Conservation (phyloP, 1,140 invertebrate species). For the Physella acuta region DNA sequence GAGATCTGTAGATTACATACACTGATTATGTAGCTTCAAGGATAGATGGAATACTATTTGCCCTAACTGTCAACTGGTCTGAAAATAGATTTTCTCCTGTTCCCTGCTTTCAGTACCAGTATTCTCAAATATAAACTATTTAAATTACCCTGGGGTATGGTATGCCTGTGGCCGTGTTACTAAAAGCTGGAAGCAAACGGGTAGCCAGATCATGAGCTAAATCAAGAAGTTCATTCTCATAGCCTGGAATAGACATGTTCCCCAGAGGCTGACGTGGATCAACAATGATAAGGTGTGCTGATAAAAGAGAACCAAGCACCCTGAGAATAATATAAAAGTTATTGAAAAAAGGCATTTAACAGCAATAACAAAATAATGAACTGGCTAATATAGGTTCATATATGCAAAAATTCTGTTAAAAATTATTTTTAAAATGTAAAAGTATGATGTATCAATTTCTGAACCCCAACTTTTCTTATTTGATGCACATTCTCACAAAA, state of each 20-base stretch:
- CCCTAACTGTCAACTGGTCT: too few relatives aligned
- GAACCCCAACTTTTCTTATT: too few relatives aligned
- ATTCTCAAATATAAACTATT: too few relatives aligned
- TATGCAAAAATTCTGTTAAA: too few relatives aligned
- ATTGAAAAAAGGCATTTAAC: not conserved
- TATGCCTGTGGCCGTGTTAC: constrained; percentile 62
- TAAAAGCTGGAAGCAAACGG: constrained; percentile 68
- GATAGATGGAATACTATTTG: too few relatives aligned
- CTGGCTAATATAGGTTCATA: too few relatives aligned
- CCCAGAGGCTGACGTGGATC: constrained; percentile 68
- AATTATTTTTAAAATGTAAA: not conserved
- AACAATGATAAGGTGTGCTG: constrained; percentile 71
- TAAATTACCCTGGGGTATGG: constrained; percentile 69
- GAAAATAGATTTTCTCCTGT: too few relatives aligned
- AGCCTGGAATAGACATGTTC: constrained; percentile 64
- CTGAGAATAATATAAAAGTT: constrained; percentile 50
- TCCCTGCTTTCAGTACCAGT: too few relatives aligned
- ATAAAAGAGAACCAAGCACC: constrained; percentile 69
- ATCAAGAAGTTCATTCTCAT: constrained; percentile 67
- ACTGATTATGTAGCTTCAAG: too few relatives aligned
- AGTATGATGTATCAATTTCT: too few relatives aligned
- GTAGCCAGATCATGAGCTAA: constrained; percentile 69
- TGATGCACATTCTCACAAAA: too few relatives aligned
- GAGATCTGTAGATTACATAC: constrained; percentile 63
- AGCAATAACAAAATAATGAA: not conserved